Base-by-base conservation (phyloP, 1,140 invertebrate species). In the Drosophila sp. region DNA sequence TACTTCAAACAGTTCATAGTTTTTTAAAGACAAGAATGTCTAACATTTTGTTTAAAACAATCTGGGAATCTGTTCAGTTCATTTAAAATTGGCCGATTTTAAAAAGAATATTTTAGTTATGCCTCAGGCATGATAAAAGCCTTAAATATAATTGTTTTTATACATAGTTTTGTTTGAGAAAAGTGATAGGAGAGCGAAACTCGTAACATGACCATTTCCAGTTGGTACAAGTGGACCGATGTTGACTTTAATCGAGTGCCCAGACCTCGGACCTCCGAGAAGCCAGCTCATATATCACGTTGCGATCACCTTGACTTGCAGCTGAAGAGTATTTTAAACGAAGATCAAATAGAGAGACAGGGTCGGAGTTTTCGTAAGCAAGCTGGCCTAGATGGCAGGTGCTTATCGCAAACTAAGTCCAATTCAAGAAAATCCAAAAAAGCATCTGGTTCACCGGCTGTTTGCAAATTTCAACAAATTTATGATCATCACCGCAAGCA, bases 301-400 rank as follows among this genome's bases (percentile, higher is more conserved):
- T 63, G 60, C 3, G 58, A 79, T 17, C 41, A 47, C 1, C n/a
- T 87, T 61, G 72, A 57, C 7, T 4, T 2, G 6, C 47, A 41
- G 1, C 10, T 86, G 2, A 30, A 25, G n/a, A 58, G 60, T 0
- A 67, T 66, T 1, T 6, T 86, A 4, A 30, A 44, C 11, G 82
- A 86, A 55, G 25, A 35, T 1, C 55, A 64, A 0, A 6, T 50
- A 25, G 60, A 68, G 1, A 40, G 11, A 25, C 63, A 68, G 1
- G 44, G 11, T 5, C 3, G 32, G n/a, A 40, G 35, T 4, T 35
- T 27, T 1, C 71, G 83, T 0, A 86, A 79, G 40, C 69, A 55
- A 38, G 83, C 83, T 0, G 83, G 83, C 2, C 17, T 63, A 23
- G 81, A 76, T 23, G 7, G 44, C 6, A 25, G n/a, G 23, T 17